Evolutionary conservation across 2,113 vertebrate species (phyloP).

Genomic region (Candoia aspera): DNA sequence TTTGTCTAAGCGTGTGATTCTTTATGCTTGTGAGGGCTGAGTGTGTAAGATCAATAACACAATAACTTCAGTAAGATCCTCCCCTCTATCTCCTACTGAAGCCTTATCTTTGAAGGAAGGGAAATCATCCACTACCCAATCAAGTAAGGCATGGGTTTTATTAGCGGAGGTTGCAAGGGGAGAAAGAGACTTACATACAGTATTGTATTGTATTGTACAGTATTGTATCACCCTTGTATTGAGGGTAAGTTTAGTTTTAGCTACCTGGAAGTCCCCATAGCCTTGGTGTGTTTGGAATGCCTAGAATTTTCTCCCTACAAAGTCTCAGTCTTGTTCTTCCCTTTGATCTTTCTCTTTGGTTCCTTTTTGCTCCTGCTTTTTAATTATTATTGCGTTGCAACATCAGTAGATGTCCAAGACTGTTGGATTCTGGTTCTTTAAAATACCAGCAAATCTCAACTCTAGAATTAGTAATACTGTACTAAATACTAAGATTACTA

Average conservation of each 20-base stretch:
- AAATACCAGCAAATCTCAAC: neutral
- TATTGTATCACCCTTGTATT: too few relatives aligned
- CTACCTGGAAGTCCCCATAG: neutral
- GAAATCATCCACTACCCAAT: neutral
- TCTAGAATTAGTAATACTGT: neutral
- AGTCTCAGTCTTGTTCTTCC: neutral
- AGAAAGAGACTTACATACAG: neutral
- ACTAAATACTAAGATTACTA: neutral
- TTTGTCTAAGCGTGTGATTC: too few relatives aligned
- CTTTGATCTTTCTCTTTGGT: neutral
- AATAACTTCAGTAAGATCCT: neutral
- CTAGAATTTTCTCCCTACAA: neutral
- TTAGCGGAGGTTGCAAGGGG: neutral
- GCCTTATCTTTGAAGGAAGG: neutral
- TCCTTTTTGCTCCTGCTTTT: neutral
- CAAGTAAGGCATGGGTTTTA: neutral
- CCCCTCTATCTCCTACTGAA: neutral
- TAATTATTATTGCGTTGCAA: neutral
- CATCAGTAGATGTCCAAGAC: neutral
- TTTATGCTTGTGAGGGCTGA: too few relatives aligned
- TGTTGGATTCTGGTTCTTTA: neutral
- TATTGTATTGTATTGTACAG: too few relatives aligned
- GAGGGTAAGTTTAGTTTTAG: neutral
- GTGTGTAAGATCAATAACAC: too few relatives aligned
- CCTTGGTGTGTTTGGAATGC: neutral